Base-by-base conservation (phyloP, 2,113 vertebrate genomes). In the Ctenomys sociabilis region DNA sequence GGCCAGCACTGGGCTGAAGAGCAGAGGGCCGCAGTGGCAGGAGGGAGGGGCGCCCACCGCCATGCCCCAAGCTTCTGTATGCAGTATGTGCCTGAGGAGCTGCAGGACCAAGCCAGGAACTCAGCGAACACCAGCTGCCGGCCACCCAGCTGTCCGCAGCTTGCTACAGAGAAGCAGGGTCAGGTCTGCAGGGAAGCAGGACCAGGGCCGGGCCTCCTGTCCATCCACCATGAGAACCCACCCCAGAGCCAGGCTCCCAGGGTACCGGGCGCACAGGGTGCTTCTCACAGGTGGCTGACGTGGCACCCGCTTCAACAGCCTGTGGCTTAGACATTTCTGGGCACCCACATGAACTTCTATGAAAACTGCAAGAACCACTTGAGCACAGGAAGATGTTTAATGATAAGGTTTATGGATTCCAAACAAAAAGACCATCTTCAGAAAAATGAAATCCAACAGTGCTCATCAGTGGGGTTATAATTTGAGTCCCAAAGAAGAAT, bases 1-100 rank as follows among this genome's bases (percentile, higher is more conserved):
- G 3, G 14, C 8, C 59, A 19, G 1, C 0, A 6, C 35, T 52
- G 0, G 0, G 0, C 0, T 0, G 12, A 21, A 24, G 6, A 0
- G 84, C 45, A 49, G 32, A 49, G 12, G 17, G 78, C 73, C 1
- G 14, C 40, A 8, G n/a, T 0, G 24, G 4, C 26, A 0, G 72
- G 28, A 30, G 8, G 14, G 30, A 37, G 61, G 24, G 16, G 16
- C 0, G 9, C 4, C 3, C 1, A 0, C 26, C 49, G 80, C 28
- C 30, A 49, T 61, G 1, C 73, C 35, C 80, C 37, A 13, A 40
- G 93, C 4, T 52, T 61, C 14, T 11, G 7, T 0, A 0, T 0
- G 24, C n/a, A 75, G 24, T 17, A 7, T 0, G 0, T 9, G 59
- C 80, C 59, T 30, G 8, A 19, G 6, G 59, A 17, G 43, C 43